Base-by-base conservation (phyloP, 2,888 invertebrate genomes). In the Nomada hirtipes region DNA sequence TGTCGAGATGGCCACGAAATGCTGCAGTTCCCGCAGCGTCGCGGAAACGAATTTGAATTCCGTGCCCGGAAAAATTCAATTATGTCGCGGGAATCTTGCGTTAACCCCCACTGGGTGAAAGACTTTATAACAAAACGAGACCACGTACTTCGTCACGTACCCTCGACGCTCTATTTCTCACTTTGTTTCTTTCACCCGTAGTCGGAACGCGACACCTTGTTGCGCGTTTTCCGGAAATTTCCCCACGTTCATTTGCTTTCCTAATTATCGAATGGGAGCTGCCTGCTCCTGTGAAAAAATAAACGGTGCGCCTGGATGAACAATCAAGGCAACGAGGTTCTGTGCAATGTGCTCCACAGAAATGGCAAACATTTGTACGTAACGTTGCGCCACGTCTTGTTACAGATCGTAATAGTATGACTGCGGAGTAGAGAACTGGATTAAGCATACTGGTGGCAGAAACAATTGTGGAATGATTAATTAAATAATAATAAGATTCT, bases 61-160 rank as follows among this genome's bases (percentile, higher is more conserved):
- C 83, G 82, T 75, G 74, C 82, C 76, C 86, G 88, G 82, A 83
- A 88, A 82, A 87, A 88, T 90, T 90, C 90, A 89, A 90, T 90
- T 90, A 89, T 86, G 83, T 57, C 57, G 73, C 78, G 80, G 86
- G 84, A 83, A 86, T 87, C 86, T 88, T 70, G 73, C 72, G 68
- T 64, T 7, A 76, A 76, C 81, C 74, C 68, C 68, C 82, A 63
- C 65, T 44, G 76, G 7, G 10, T 13, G 29, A 9, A 60, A 55
- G 55, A 55, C 52, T 77, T 67, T 60, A 53, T 42, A 42, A 44
- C 4, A 57, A 77, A 84, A 76, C 50, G 69, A 72, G 71, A 63
- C 52, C 72, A 60, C 59, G 55, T 69, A 47, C 68, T n/a, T 57
- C 52, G 55, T 65, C 72, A 74, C 67, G 55, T 64, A 36, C 64